These are phyloP conservation scores for Magallana nippona DNA, from an alignment of 2,888 invertebrate genomes.

Conservation along the genomic window DNA sequence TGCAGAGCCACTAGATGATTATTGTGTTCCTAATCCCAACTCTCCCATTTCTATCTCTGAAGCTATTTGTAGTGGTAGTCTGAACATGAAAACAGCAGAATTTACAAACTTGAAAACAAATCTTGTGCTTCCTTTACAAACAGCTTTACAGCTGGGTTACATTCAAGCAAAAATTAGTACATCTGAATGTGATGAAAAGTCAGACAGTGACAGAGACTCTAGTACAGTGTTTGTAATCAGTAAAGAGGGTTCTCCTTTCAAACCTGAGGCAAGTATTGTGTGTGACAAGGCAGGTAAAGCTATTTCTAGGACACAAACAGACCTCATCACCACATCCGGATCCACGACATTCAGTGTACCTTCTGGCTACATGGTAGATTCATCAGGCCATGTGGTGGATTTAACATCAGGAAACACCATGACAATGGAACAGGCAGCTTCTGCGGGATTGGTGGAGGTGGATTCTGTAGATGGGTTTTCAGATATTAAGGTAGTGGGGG, in stretches of 20 bases:
- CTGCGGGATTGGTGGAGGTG: slow-evolving; percentile 61
- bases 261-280: slow-evolving; percentile 60
- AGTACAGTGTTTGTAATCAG: slow-evolving; percentile 42
- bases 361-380: slow-evolving; percentile 70
- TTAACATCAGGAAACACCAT: slow-evolving; percentile 60
- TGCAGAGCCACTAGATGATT: slow-evolving; percentile 49
- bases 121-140: slow-evolving; percentile 81
- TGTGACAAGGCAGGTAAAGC: slow-evolving; percentile 61
- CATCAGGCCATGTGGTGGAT: slow-evolving; percentile 91
- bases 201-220: slow-evolving; percentile 28
- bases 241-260: slow-evolving; percentile 66
- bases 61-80: slow-evolving; percentile 91
- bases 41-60: slow-evolving; percentile 87
- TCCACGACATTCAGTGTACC: slow-evolving; percentile 66
- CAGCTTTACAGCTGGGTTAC: slow-evolving; percentile 63
- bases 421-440: slow-evolving; percentile 62
- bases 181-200: background rate
- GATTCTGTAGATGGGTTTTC: slow-evolving; percentile 58
- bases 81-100: slow-evolving; percentile 84
- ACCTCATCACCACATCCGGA: slow-evolving; percentile 64
- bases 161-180: slow-evolving; percentile 59
- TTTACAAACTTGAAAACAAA: slow-evolving; percentile 86
- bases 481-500: slow-evolving; percentile 43
- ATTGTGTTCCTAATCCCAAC: slow-evolving; percentile 36
- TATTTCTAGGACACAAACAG: slow-evolving; percentile 68